Evolutionary conservation across 2,113 vertebrate species (phyloP), one percentile per base, ranked within the genome.

Genomic region (Microcebus tavaratra): DNA sequence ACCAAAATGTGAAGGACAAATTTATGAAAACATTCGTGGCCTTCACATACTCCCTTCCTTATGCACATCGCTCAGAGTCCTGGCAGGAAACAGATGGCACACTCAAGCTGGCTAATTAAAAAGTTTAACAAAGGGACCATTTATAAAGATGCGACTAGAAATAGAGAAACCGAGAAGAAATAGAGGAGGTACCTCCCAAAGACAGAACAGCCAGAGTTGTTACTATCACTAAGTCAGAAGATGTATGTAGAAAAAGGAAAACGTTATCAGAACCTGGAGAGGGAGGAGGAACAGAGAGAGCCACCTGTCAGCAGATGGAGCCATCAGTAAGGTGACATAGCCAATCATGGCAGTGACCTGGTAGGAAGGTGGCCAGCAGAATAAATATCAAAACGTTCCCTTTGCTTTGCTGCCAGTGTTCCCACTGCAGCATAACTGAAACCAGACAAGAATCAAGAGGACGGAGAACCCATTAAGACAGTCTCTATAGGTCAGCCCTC

Each of bases 81-180:
- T 91, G 63, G n/a, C 36, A 85, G 86, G 23, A 81, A 86, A 65
- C 81, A 95, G 96, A 95, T 53, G 81, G 67, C 39, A 42, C 5
- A 5, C 31, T 67, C 48, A 73, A 65, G 36, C 18, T 34, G 61
- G 48, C 45, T 85, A 88, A 82, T 79, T 86, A 83, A 39, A 65
- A 42, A 53, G 42, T 70, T 82, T 63, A 86, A 83, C 70, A 92
- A 91, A 91, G 42, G n/a, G 75, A 53, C 12, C 63, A 42, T 84
- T 45, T 72, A 72, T 93, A 87, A 91, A 92, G 48, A 95, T 70
- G 82, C 14, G 42, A 86, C 13, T 75, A 50, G 34, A 91, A 83
- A 79, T 10, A 79, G 80, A 87, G 39, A 88, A 48, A 42, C 23
- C 23, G 57, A n/a, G 6, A 65, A 91, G 68, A 67, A 92, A 91